Conservation (phyloP, 2,797 vertebrate genomes). For the Oreortyx pictus region DNA sequence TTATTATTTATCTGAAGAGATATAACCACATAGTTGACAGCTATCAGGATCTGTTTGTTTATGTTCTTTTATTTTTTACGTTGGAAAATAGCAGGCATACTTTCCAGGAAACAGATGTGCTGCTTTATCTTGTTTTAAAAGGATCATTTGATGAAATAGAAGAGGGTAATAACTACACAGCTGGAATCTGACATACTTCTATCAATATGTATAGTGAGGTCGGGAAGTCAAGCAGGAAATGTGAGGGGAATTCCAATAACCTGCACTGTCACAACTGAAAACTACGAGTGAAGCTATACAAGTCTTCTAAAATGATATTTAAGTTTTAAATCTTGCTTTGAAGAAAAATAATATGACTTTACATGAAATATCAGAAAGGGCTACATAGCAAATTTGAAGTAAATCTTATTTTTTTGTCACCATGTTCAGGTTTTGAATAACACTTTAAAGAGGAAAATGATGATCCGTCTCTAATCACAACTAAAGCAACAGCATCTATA, state of each 20-base stretch:
- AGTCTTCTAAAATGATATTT: neutral
- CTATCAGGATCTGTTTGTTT: neutral
- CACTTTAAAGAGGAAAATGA: neutral
- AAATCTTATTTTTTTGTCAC: neutral
- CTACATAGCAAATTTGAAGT: neutral
- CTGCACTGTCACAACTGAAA: neutral
- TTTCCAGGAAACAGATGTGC: neutral
- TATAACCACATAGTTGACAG: neutral
- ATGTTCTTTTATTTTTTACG: neutral
- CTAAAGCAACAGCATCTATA: neutral
- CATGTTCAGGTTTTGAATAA: neutral
- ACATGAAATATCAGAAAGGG: neutral
- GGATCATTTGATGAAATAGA: neutral
- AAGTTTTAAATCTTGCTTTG: neutral
- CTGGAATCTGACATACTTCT: neutral
- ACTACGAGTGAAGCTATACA: neutral
- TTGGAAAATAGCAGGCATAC: neutral
- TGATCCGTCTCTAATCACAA: neutral
- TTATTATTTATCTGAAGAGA: neutral
- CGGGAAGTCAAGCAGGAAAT: neutral
- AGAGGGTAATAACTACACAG: neutral
- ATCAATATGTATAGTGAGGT: neutral
- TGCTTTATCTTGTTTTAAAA: neutral
- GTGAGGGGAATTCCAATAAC: neutral
- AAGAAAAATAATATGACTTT: neutral